phyloP scores from a whole-genome alignment of 1,140 invertebrate species.

The Bilobella aurantiaca region DNA sequence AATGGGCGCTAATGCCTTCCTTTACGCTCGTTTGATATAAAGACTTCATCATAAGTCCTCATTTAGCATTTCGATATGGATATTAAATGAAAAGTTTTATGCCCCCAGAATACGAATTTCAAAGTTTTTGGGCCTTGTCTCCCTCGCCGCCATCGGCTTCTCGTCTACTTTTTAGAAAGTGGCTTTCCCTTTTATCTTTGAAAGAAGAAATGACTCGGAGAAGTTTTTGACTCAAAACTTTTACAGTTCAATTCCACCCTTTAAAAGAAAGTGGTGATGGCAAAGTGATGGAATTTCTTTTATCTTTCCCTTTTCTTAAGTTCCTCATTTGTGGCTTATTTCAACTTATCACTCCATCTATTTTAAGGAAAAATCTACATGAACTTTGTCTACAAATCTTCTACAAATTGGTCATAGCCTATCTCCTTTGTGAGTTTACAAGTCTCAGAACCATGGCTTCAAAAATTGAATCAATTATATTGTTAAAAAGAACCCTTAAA shows the following conservation, averaged over 20 bases:
- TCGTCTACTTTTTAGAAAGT: background rate
- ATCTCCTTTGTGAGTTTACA: too few relatives aligned
- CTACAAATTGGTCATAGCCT: too few relatives aligned
- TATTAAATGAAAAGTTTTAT: background rate
- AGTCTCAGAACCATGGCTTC: too few relatives aligned
- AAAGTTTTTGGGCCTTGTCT: background rate
- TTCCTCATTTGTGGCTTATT: background rate
- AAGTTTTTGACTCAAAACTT: background rate
- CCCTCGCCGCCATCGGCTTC: too few relatives aligned
- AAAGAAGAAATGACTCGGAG: background rate
- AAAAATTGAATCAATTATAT: too few relatives aligned
- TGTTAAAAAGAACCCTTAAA: too few relatives aligned
- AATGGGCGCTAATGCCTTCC: background rate
- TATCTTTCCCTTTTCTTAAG: background rate
- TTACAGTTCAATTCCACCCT: background rate
- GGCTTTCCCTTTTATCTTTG: background rate
- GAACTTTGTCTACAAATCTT: too few relatives aligned
- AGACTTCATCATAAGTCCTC: background rate
- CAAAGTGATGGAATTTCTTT: background rate
- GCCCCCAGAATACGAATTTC: background rate
- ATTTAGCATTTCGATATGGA: background rate
- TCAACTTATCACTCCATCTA: background rate
- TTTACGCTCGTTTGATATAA: background rate
- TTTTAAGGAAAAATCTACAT: too few relatives aligned
- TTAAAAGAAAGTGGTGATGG: slow-evolving; percentile 6